phyloP scores from a whole-genome alignment of 1,140 invertebrate species.

The Pectinophora gossypiella region DNA sequence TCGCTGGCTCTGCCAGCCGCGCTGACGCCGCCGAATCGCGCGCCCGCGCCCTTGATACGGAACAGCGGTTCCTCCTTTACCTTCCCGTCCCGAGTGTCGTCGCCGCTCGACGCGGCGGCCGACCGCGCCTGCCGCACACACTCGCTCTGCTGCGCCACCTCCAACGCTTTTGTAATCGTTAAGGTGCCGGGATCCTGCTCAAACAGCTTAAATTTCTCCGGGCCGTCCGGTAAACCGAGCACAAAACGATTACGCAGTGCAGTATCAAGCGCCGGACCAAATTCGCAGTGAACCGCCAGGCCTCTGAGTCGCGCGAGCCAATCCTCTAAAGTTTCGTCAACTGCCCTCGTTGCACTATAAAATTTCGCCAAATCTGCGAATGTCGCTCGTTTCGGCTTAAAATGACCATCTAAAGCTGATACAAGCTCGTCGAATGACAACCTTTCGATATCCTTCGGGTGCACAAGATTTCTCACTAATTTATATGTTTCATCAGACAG shows the following conservation, averaged over 20 bases:
- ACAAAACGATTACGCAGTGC: slow-evolving; percentile 1
- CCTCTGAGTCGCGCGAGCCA: slow-evolving; percentile 6
- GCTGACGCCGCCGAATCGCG: too few relatives aligned
- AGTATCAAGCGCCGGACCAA: background rate
- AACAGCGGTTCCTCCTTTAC: background rate
- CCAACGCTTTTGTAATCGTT: background rate
- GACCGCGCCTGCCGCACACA: background rate
- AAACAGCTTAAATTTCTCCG: background rate
- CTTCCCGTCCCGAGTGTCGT: too few relatives aligned
- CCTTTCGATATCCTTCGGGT: background rate
- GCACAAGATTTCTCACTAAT: background rate
- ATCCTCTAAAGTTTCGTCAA: background rate
- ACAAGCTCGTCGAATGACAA: background rate
- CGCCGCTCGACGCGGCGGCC: background rate
- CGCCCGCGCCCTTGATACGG: background rate
- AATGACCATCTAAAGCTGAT: background rate
- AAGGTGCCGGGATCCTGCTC: background rate
- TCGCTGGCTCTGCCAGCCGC: background rate
- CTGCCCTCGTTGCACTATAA: background rate
- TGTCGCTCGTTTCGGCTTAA: background rate
- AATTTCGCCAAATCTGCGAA: slow-evolving; percentile 6
- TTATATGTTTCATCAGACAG: slow-evolving; percentile 1
- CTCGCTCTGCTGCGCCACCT: background rate
- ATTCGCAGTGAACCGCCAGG: slow-evolving; percentile 3
- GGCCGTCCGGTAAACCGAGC: background rate